Evolutionary conservation across 2,113 vertebrate genomes (phyloP), one percentile per base, ranked within the genome.

Genomic region (Gavialis gangeticus): DNA sequence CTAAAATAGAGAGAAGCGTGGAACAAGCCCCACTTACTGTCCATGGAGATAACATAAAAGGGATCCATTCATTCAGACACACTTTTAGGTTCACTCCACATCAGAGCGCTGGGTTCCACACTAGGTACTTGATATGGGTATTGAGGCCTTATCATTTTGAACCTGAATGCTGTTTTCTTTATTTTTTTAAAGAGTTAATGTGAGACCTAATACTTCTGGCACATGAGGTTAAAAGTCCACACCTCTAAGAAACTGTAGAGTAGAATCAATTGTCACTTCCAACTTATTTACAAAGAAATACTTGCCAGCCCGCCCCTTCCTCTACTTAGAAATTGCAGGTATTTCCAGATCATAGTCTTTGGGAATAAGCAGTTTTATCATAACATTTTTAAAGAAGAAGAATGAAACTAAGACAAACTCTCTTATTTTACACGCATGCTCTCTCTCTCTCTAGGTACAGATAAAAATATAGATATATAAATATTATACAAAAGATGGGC

Each of bases 241-340:
- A 88, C 94, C 30, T 82, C 58, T 34, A 28, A 83, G 87, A 89
- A 58, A 69, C 17, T 2, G 5, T 66, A 37, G 54, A 88, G 57
- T 7, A 17, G 62, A 90, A 92, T 85, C 64, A 83, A 91, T 79
- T 79, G 92, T 96, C 85, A 89, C 92, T 94, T 89, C 75, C 71
- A 66, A 94, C 90, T 79, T 81, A 73, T 89, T 91, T 90, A 94
- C 94, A 94, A 90, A 96, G 91, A 85, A 95, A 95, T 55, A 0
- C 67, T 95, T 81, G 76, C 82, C 92, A 77, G 91, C 87, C 85
- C 57, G 37, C 37, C 80, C 75, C 94, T 37, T 75, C 84, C 76
- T 79, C 75, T 76, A 87, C 93, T 82, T 84, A 85, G 12, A 7
- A 90, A 85, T 27, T 77, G 89, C 90, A 93, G 82, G 16, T 79